These are phyloP conservation scores for Rhombomys opimus DNA, from an alignment of 2,113 vertebrate genomes.

Conservation along the genomic window DNA sequence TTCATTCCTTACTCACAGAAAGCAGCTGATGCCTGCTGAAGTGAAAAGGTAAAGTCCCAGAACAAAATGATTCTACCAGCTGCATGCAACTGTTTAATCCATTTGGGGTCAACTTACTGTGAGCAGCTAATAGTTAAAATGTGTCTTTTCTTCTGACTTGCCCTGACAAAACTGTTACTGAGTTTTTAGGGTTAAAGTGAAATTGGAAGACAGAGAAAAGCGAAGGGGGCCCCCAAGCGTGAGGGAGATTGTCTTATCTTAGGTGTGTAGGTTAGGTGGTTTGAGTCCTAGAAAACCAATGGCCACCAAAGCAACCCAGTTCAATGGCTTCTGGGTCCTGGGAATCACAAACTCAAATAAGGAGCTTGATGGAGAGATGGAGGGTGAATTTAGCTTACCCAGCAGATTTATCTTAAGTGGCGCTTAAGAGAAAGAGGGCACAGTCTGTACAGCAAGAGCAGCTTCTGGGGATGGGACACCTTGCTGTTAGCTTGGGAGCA, in stretches of 20 bases:
- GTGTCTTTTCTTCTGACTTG: neutral
- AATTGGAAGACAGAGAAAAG: neutral
- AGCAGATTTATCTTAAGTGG: neutral
- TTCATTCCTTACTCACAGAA: neutral
- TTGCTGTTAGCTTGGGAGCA: neutral
- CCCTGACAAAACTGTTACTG: neutral
- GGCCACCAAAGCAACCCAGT: neutral
- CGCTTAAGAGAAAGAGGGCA: neutral
- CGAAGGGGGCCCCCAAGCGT: neutral
- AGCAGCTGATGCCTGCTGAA: neutral
- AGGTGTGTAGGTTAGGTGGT: neutral
- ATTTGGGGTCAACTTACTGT: neutral
- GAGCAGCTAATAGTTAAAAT: neutral
- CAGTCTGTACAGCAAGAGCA: neutral
- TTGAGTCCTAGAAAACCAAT: neutral
- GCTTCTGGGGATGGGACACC: neutral
- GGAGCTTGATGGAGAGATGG: neutral
- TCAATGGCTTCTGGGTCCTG: neutral
- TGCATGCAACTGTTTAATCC: no score
- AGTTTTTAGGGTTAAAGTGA: neutral
- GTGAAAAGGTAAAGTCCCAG: neutral
- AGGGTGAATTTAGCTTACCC: neutral
- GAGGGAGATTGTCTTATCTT: neutral
- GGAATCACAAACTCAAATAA: neutral
- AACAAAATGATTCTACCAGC: neutral